Evolutionary conservation across 2,113 vertebrate genomes (phyloP).

Genomic region (Globicephala melas): DNA sequence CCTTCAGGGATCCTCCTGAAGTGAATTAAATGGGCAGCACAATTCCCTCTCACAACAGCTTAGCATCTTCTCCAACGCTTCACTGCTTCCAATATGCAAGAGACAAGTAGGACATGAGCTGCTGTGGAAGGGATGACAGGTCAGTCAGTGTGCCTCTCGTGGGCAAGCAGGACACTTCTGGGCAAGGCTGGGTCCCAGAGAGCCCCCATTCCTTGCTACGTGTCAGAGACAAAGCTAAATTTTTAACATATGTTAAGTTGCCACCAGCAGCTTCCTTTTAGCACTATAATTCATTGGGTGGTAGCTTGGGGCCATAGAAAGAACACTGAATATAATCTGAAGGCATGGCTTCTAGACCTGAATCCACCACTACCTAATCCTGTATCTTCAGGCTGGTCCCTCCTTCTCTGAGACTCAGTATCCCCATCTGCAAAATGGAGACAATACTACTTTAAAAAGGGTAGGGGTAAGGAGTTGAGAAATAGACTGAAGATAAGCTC

Average conservation of each 20-base stretch:
- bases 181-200: not conserved
- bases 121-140: not conserved
- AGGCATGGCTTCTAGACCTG: not conserved
- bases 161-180: not conserved
- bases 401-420: not conserved
- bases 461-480: not conserved
- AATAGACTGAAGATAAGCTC: constrained; percentile 6
- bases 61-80: constrained; percentile 26
- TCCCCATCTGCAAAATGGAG: not conserved
- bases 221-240: not conserved
- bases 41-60: constrained; percentile 15
- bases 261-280: constrained; percentile 1
- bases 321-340: not conserved
- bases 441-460: not conserved
- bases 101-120: not conserved
- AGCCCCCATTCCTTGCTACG: not conserved
- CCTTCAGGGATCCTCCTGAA: constrained; percentile 9
- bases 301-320: not conserved
- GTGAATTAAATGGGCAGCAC: not conserved
- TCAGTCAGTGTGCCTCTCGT: not conserved
- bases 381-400: not conserved
- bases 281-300: not conserved
- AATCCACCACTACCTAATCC: not conserved
- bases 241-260: not conserved
- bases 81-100: not conserved